These are phyloP conservation scores for Actinopyga echinites DNA, from an alignment of 53 echinoderm and acorn worm species.

Conservation along the genomic window DNA sequence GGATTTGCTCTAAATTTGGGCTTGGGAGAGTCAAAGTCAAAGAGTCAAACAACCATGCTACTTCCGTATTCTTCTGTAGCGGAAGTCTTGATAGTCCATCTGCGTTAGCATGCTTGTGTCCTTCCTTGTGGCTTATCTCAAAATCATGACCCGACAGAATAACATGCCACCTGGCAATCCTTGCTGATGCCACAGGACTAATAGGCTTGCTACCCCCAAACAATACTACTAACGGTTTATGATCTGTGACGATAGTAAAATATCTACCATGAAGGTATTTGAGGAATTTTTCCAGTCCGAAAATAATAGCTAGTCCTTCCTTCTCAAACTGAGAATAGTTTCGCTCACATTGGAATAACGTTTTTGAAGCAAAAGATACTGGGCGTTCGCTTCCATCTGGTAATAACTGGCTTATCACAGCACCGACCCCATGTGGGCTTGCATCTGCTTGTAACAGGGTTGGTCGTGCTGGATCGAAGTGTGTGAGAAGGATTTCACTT, in stretches of 20 bases:
- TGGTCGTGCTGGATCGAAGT: constrained; percentile 41
- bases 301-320: constrained; percentile 53
- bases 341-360: constrained; percentile 24
- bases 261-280: constrained; percentile 48
- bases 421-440: constrained; percentile 60
- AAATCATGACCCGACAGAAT: constrained; percentile 44
- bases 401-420: constrained; percentile 49
- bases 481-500: constrained; percentile 14
- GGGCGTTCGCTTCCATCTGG: constrained; percentile 58
- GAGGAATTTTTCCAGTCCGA: constrained; percentile 63
- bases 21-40: background rate
- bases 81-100: constrained; percentile 61
- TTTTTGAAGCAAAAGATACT: constrained; percentile 57
- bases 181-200: constrained; percentile 53
- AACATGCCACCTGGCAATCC: constrained; percentile 38
- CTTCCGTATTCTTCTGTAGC: background rate
- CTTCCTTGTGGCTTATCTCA: constrained; percentile 39
- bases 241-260: constrained; percentile 48
- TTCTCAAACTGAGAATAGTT: constrained; percentile 69
- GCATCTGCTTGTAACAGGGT: constrained; percentile 61
- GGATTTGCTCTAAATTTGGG: background rate
- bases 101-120: constrained; percentile 56
- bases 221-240: constrained; percentile 40
- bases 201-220: constrained; percentile 34
- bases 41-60: background rate